Percentiles rank a stretch among this genome's conserved stretches.
phyloP scores from a whole-genome alignment of 2,888 invertebrate genomes.

The Rotaria socialis region DNA sequence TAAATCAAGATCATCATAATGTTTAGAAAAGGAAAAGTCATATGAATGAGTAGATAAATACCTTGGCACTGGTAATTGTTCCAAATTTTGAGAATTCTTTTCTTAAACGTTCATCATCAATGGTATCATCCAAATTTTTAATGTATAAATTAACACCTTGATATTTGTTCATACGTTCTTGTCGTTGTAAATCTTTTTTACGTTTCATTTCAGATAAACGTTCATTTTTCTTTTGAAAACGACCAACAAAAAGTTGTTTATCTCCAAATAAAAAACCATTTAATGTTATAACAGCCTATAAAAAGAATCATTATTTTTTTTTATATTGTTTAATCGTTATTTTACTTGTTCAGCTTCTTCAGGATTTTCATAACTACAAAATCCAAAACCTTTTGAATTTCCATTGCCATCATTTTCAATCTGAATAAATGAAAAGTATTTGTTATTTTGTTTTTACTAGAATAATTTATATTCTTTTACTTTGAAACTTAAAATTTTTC shows the following conservation, averaged over 20 bases:
- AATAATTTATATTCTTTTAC: conserved; percentile 44
- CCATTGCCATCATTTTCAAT: conserved; percentile 71
- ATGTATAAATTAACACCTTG: conserved; percentile 95
- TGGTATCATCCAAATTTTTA: conserved; percentile 94
- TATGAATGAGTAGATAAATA: conserved; percentile 52
- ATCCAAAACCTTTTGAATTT: conserved; percentile 82
- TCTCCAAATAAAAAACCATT: conserved; percentile 36
- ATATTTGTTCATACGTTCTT: conserved; percentile 78
- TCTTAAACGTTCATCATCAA: conserved; percentile 90
- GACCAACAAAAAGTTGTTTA: conserved; percentile 76
- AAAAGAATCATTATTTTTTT: neutral
- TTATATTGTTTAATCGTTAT: neutral
- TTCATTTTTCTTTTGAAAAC: conserved; percentile 97
- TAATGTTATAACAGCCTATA: conserved; percentile 36
- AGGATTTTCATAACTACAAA: conserved; percentile 94
- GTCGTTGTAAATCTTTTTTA: conserved; percentile 88
- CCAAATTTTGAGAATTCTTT: conserved; percentile 93
- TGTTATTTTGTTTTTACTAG: neutral
- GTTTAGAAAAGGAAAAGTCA: neutral
- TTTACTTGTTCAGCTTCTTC: conserved; percentile 70
- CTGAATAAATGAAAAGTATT: neutral
- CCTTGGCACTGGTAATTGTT: conserved; percentile 99
- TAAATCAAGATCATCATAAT: neutral
- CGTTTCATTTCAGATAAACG: conserved; percentile 91
- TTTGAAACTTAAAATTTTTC: conserved; percentile 62